Base-by-base conservation (phyloP, 2,797 vertebrate species). In the Sebastes wilsoni region DNA sequence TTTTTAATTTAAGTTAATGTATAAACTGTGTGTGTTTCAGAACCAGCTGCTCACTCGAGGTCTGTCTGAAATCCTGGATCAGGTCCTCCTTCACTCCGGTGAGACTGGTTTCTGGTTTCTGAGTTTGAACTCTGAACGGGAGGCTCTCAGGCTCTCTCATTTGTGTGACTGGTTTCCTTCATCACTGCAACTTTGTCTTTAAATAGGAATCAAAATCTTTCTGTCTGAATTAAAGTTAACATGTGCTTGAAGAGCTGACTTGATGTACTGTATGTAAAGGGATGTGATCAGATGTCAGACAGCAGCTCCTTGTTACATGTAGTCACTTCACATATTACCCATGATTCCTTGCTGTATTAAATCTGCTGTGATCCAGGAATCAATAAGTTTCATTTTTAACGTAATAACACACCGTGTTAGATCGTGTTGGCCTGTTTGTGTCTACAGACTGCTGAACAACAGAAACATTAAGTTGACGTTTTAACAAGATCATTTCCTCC, bases 21-120 rank as follows among this genome's bases (percentile, higher is more conserved):
- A 11, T 61, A 12, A 28, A 16, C 25, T 22, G 23, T 81, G 71
- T 38, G 36, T 85, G 71, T 91, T 83, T 85, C 94, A 99, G 98
- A 98, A 98, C 93, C 97, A 98, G 89, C 97, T 99, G 87, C 96
- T 99, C 90, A 95, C 88, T 9, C 98, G 97, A 93, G 98, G 98
- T 79, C 94, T 99, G 84, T 91, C 94, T 71, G 95, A 97, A 81
- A 90, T 98, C 90, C 95, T 97, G 89, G 97, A 99, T 87, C 97
- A 97, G 93, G 94, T 99, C 89, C 96, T 95, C 61, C 92, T 96
- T 69, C 91, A 94, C 80, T 90, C 94, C 0, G 93, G 92, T 95
- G 77, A 94, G 90, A 22, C 56, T 22, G 65, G 36, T 83, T 52
- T 52, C 56, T 22, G 65, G 36, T 83, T 52, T 52, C 49, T 46